Evolutionary conservation across 2,797 vertebrate species (phyloP), one percentile per base, ranked within the genome.

Genomic region (Argentina silus): DNA sequence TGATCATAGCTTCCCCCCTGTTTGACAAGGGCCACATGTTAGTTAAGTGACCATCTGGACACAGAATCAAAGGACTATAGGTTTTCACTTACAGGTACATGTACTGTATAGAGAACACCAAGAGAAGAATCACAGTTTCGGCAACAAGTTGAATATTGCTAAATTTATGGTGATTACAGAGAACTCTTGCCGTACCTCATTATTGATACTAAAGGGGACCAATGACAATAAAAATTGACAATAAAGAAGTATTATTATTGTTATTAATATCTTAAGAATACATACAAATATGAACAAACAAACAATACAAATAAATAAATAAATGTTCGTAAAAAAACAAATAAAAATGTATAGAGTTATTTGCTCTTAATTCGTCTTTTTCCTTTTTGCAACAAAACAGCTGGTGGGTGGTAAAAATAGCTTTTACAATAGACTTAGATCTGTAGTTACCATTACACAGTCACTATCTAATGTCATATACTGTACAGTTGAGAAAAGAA

Each of bases 71-170:
- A 78, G 66, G 72, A 86, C 78, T 80, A 78, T 15, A 85, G 81
- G 88, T 81, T 74, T 86, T 47, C 74, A 84, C 77, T 85, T 59
- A 91, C 80, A 89, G 73, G 74, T 80, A 86, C 72, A 48, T 63
- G 76, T 78, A 85, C 78, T 78, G 8, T 80, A 3, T 66, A 85
- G 81, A 84, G 76, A 83, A 91, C 90, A 89, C 81, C 81, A 86
- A 80, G 81, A 74, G 63, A 73, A 50, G 69, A 80, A 86, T 94
- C 93, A 93, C 92, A 93, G 93, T 94, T 91, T 93, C 81, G 87
- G 82, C 85, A 92, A 92, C 91, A 89, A 83, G 80, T 91, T 80
- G 62, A 87, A 88, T 95, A 95, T 95, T 94, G 92, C 93, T 93
- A 81, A 75, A 84, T 81, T 81, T 83, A 62, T 73, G 81, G 81